Evolutionary conservation across 2,888 invertebrate genomes (phyloP).

Genomic region (Elegia similella): DNA sequence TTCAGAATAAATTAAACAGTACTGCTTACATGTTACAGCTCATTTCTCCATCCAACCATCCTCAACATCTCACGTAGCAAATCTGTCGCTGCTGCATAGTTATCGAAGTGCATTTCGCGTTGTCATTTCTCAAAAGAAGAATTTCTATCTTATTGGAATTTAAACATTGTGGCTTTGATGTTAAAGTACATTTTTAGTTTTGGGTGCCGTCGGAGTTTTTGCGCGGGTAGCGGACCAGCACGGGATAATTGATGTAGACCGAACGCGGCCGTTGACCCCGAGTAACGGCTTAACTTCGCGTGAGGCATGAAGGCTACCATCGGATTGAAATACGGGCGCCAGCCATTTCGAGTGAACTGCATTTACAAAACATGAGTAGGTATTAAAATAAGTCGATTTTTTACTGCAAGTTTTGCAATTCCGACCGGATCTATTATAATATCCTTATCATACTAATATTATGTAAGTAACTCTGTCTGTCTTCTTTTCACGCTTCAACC

Average conservation of each 20-base stretch:
- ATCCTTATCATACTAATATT: too few relatives aligned
- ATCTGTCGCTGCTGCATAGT: neutral
- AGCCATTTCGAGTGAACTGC: neutral
- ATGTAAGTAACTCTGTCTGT: too few relatives aligned
- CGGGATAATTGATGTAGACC: slow-evolving; percentile 24
- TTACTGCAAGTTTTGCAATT: too few relatives aligned
- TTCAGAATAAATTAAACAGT: neutral
- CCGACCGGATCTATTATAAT: too few relatives aligned
- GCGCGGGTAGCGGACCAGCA: slow-evolving; percentile 15
- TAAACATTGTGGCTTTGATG: neutral
- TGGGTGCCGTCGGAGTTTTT: slow-evolving; percentile 8
- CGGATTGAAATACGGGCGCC: neutral
- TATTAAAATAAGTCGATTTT: neutral
- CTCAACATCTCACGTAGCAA: neutral
- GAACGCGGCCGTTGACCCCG: slow-evolving; percentile 26
- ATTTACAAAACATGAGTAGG: neutral
- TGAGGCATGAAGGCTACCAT: slow-evolving; percentile 18
- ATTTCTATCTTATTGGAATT: neutral
- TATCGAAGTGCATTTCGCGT: slow-evolving; percentile 3
- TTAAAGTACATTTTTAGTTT: slow-evolving; percentile 8
- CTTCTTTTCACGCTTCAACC: too few relatives aligned
- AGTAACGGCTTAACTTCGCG: slow-evolving; percentile 23
- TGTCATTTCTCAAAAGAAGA: neutral
- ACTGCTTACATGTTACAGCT: neutral
- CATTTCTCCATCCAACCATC: neutral